Evolutionary conservation across 2,888 invertebrate species (phyloP), one percentile per base, ranked within the genome.

Genomic region (Ptychoptera contaminata): DNA sequence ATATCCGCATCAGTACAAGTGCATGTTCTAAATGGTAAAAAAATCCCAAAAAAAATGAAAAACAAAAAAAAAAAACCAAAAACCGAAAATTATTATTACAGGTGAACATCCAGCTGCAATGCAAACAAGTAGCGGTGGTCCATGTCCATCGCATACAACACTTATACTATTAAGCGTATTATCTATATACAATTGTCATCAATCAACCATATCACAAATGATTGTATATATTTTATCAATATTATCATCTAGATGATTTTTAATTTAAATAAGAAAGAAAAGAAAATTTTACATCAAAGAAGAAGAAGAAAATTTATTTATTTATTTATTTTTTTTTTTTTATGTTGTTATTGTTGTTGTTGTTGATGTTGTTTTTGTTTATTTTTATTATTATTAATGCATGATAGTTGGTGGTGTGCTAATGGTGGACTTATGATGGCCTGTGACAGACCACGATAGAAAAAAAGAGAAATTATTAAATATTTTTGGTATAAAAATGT

Each of bases 31-130:
- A 85, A 85, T 60, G 87, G 87, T 87, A 61, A 72, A 71, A 55
- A 11, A 30, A 12, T 12, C n/a, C 6, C 3, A 32, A 32, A 32
- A 32, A 7, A 32, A 32, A 32, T 11, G 8, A 32, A 32, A 32
- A 32, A 32, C 8, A 7, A 32, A 9, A 32, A 11, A 32, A 32
- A 32, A 16, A 32, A 16, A 4, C n/a, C n/a, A n/a, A n/a, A n/a
- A n/a, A n/a, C n/a, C n/a, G n/a, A n/a, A n/a, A 23, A 37, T n/a
- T 32, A 40, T 16, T 23, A 29, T 12, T 46, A 36, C 68, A 85
- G 86, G 85, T 50, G 85, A 86, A 66, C 84, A 85, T 63, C 85
- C 85, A 49, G 84, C 84, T 46, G 85, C 86, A 34, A 85, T 86
- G 84, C 85, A 86, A 67, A 80, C 80, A 3, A 79, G 79, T 63